Conservation (phyloP, 2,888 invertebrate species). For the Pterostichus madidus region DNA sequence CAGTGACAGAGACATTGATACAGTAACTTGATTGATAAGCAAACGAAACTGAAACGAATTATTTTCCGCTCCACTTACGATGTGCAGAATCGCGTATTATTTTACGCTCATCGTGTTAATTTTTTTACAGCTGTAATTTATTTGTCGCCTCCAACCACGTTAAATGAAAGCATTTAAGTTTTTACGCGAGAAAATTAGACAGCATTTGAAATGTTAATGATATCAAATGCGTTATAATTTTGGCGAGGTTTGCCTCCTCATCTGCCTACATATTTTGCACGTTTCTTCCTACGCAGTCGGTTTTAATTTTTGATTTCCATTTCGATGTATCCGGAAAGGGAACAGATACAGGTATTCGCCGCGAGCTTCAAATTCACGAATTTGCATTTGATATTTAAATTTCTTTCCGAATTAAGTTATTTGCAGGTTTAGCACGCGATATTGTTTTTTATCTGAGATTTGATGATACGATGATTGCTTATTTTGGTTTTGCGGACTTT, state of each 20-base stretch:
- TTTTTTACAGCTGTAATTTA: conserved; percentile 57
- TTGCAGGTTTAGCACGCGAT: conserved; percentile 32
- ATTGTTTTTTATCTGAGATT: conserved; percentile 8
- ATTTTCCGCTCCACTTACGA: conserved; percentile 59
- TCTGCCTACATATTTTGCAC: conserved; percentile 7
- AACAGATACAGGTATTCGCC: conserved; percentile 17
- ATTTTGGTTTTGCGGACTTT: conserved; percentile 16
- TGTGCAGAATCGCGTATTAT: conserved; percentile 56
- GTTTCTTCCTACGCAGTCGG: conserved; percentile 32
- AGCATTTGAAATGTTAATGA: conserved; percentile 63
- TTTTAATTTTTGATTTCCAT: conserved; percentile 41
- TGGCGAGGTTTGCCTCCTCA: conserved; percentile 29
- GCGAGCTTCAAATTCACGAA: conserved; percentile 9
- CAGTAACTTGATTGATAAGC: conserved; percentile 44
- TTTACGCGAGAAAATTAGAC: conserved; percentile 54
- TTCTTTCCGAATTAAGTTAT: conserved; percentile 34
- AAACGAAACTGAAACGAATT: conserved; percentile 64
- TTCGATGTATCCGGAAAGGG: conserved; percentile 32
- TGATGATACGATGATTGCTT: conserved; percentile 45
- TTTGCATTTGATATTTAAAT: conserved; percentile 15
- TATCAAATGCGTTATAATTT: conserved; percentile 60
- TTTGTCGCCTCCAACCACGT: conserved; percentile 60
- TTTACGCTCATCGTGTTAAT: conserved; percentile 47
- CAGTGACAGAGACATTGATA: conserved; percentile 42
- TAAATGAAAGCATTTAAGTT: conserved; percentile 64